Percentiles rank a stretch among this genome's conserved stretches.
These are phyloP conservation scores for Columba guinea DNA, from an alignment of 2,797 vertebrate species.

Conservation along the genomic window DNA sequence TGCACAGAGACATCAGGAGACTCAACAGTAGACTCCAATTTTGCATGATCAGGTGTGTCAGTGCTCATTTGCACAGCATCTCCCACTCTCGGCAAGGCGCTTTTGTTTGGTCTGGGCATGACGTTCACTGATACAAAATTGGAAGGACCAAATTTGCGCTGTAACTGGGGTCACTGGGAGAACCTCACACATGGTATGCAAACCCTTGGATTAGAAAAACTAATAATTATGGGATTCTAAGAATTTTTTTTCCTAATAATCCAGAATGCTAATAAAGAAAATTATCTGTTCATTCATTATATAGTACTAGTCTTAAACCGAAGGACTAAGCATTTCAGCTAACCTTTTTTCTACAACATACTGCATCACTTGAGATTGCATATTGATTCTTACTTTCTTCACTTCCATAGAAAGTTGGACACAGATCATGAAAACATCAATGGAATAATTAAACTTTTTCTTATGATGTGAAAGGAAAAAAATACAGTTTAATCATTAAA, in stretches of 20 bases:
- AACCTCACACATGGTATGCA: background rate
- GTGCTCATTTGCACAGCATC: background rate
- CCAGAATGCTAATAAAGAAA: background rate
- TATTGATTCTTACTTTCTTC: background rate
- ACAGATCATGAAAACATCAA: background rate
- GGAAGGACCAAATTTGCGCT: background rate
- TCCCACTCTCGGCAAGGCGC: fast-evolving
- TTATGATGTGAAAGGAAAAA: background rate
- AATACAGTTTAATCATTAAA: background rate
- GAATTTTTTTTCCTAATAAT: background rate
- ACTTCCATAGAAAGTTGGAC: background rate
- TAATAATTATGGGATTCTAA: background rate
- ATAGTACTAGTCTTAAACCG: background rate
- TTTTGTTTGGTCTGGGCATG: background rate
- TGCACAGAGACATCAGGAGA: background rate
- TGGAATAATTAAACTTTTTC: background rate
- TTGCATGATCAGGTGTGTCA: fast-evolving
- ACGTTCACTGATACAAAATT: background rate
- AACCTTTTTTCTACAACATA: background rate
- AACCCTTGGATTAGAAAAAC: background rate
- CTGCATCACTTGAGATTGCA: background rate
- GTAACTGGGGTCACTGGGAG: background rate
- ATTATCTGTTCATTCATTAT: background rate
- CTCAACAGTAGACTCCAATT: background rate
- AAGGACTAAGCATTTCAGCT: background rate